These are phyloP conservation scores for Cynopterus sphinx DNA, from an alignment of 2,797 vertebrate genomes.

Conservation along the genomic window DNA sequence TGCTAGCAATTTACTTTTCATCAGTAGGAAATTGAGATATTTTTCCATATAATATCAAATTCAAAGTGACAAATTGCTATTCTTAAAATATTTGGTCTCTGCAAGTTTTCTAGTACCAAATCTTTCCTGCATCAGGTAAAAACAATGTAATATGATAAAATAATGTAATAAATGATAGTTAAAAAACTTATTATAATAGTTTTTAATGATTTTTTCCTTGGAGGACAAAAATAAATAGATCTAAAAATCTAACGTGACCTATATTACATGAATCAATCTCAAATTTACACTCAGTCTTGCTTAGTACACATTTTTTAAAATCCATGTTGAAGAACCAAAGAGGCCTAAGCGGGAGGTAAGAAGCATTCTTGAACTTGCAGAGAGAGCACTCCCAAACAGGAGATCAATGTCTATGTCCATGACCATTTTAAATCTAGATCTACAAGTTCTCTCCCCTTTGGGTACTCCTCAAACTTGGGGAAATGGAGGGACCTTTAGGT, in stretches of 20 bases:
- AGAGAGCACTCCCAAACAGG: neutral
- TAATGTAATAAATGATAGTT: neutral
- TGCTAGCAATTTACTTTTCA: constrained; percentile 7
- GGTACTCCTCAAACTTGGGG: neutral
- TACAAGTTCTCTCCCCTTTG: neutral
- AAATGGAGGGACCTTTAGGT: neutral
- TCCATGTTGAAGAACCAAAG: neutral
- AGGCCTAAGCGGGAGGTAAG: neutral
- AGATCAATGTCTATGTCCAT: neutral
- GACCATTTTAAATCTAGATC: neutral
- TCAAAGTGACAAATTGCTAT: neutral
- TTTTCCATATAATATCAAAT: neutral
- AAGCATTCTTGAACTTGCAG: neutral
- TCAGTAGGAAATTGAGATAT: neutral
- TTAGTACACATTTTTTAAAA: neutral
- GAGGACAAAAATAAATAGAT: neutral
- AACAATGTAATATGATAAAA: constrained; percentile 17
- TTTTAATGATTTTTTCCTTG: neutral
- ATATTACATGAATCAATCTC: neutral
- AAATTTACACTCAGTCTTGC: neutral
- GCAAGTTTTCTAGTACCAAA: neutral
- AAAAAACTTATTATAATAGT: neutral
- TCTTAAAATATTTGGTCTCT: neutral
- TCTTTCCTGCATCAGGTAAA: neutral
- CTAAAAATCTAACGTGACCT: neutral